Evolutionary conservation across 2,113 vertebrate species (phyloP).

Genomic region (Gymnogyps californianus): DNA sequence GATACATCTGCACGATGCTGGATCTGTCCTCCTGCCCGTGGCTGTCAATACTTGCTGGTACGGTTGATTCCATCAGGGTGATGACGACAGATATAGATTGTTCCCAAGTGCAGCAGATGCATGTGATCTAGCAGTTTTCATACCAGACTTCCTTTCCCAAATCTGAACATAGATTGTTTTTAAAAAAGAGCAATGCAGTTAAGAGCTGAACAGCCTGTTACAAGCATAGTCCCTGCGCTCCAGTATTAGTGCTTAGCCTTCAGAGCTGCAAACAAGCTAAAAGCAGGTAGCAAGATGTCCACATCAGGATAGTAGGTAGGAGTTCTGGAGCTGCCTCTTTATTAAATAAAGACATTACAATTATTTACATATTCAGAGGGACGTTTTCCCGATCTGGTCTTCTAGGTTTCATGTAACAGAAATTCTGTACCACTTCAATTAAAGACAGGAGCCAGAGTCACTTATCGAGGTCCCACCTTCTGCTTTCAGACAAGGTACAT

Average conservation of each 20-base stretch:
- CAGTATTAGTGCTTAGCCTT: accelerated
- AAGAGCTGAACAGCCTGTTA: background rate
- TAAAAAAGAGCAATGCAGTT: background rate
- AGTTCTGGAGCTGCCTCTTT: background rate
- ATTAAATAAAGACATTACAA: background rate
- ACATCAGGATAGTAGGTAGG: accelerated
- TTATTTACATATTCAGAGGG: background rate
- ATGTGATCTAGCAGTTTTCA: background rate
- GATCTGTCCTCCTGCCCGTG: background rate
- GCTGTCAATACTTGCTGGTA: background rate
- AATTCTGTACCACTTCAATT: background rate
- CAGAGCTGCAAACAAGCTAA: background rate
- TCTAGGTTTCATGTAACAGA: background rate
- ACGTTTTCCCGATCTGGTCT: background rate
- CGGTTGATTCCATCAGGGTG: background rate
- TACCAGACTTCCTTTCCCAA: background rate
- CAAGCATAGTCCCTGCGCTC: background rate
- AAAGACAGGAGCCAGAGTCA: background rate
- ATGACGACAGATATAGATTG: background rate
- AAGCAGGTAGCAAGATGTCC: background rate
- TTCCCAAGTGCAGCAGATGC: background rate
- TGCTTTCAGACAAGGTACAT: accelerated
- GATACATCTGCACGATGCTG: background rate
- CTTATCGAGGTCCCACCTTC: background rate
- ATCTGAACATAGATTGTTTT: background rate